A percentile compares a stretch with the other conserved stretches of the same genome.
Conservation (phyloP, 2,888 invertebrate genomes). For the Cephus nigrinus region DNA sequence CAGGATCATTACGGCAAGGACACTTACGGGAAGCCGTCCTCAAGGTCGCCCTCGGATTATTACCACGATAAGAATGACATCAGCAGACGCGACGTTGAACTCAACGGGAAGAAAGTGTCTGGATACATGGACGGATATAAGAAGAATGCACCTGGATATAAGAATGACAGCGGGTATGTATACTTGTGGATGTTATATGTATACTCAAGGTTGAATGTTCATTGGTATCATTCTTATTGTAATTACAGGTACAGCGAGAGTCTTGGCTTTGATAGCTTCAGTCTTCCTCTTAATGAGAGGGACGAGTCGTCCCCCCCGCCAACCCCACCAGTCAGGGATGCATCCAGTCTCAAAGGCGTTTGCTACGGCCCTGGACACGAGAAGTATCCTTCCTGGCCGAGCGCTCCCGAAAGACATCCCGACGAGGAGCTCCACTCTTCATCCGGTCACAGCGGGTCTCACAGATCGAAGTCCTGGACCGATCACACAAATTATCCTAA, state of each 20-base stretch:
- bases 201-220: not conserved
- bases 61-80: slow-evolving; percentile 21
- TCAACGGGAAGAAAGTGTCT: slow-evolving; percentile 50
- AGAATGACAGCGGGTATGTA: slow-evolving; percentile 63
- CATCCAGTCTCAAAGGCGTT: slow-evolving; percentile 75
- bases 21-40: slow-evolving; percentile 30
- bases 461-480: slow-evolving; percentile 78
- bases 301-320: slow-evolving; percentile 70
- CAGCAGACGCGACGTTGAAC: slow-evolving; percentile 12
- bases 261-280: slow-evolving; percentile 63
- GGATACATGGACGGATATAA: slow-evolving; percentile 61
- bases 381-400: slow-evolving; percentile 82
- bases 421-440: slow-evolving; percentile 59
- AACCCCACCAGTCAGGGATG: slow-evolving; percentile 75
- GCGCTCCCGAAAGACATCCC: slow-evolving; percentile 71
- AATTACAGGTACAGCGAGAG: slow-evolving; percentile 61
- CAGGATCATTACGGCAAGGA: slow-evolving; percentile 54
- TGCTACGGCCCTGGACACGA: slow-evolving; percentile 79
- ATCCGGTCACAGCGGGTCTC: slow-evolving; percentile 69
- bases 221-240: slow-evolving; percentile 1
- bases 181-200: not conserved
- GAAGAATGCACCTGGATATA: slow-evolving; percentile 63
- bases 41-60: slow-evolving; percentile 24
- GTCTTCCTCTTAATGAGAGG: slow-evolving; percentile 61
- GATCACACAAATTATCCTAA: slow-evolving; percentile 78